Conservation (phyloP, 35 echinoderm and acorn worm genomes). For the Apostichopus parvimensis region DNA sequence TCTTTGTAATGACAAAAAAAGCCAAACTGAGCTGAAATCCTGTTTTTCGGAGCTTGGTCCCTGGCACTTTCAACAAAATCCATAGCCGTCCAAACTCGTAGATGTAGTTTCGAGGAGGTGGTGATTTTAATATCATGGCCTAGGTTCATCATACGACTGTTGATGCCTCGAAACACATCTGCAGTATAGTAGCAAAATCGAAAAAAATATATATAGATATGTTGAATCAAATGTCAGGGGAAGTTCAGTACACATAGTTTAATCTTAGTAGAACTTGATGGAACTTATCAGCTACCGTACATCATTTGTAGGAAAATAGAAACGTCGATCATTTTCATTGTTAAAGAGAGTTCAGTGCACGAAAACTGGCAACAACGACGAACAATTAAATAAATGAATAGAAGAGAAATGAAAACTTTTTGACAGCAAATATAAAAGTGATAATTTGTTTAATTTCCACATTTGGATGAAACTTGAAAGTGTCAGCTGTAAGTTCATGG, state of each 20-base stretch:
- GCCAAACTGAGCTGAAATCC: conserved; percentile 55
- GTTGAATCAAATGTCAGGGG: conserved; percentile 49
- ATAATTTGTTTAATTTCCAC: conserved; percentile 25
- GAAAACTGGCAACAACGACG: not conserved
- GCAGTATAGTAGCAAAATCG: conserved; percentile 10
- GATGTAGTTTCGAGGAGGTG: not conserved
- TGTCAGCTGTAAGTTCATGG: conserved; percentile 29
- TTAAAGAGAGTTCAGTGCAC: not conserved
- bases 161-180: not conserved
- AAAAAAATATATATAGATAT: not conserved
- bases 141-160: not conserved
- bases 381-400: not conserved
- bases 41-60: conserved; percentile 53
- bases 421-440: not conserved
- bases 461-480: conserved; percentile 50
- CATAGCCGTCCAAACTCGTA: conserved; percentile 27
- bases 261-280: conserved; percentile 14
- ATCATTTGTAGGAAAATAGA: not conserved
- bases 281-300: conserved; percentile 34
- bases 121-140: not conserved
- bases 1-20: conserved; percentile 46
- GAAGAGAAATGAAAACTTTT: not conserved
- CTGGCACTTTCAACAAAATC: conserved; percentile 61
- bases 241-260: conserved; percentile 38
- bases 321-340: no score